Evolutionary conservation across 2,888 invertebrate species (phyloP), one percentile per base, ranked within the genome.

Genomic region (Acanthopleura granulata): DNA sequence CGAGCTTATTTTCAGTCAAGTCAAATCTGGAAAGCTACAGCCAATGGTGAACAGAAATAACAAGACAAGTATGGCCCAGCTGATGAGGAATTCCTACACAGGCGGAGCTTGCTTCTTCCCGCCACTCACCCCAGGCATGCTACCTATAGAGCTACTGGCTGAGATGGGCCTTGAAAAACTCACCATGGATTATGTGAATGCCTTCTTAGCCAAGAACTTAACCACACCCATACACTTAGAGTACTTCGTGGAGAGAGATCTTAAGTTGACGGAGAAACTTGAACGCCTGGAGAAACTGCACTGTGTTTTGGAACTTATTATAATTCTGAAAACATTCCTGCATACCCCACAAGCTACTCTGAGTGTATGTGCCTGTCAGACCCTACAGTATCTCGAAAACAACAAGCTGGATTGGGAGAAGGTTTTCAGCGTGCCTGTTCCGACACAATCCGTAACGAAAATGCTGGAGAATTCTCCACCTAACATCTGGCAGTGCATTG

Each of bases 121-220:
- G 16, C 85, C 85, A 1, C 76, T 80, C 50, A 76, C 87, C 49
- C 77, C 78, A 11, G 87, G 86, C 16, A 72, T 79, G 11, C 78
- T 80, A 61, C 85, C 87, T 3, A 77, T 88, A 12, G 79, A 80
- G 40, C 82, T 88, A 18, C 76, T 87, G 1, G 85, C 84, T 15
- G 88, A 88, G 77, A 85, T 87, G 50, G 88, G 88, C 3, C 61
- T 83, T 9, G 86, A 87, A 78, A 88, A 88, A 75, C 77, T 88
- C 14, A 77, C 79, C 0, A 78, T 84, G 30, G 88, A 88, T 74
- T 87, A 86, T 72, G 75, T 83, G 15, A 79, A 81, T 73, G 74
- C 81, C 0, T 83, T 88, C 71, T 62, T 87, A 66, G 83, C 83
- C 9, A 83, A 82, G 51, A 82, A 84, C 40, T 80, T 88, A 66